A percentile compares a stretch with the other conserved stretches of the same genome.
These are phyloP conservation scores for Caenorhabditis drosophilae DNA, from an alignment of 2,888 invertebrate genomes.

Conservation along the genomic window DNA sequence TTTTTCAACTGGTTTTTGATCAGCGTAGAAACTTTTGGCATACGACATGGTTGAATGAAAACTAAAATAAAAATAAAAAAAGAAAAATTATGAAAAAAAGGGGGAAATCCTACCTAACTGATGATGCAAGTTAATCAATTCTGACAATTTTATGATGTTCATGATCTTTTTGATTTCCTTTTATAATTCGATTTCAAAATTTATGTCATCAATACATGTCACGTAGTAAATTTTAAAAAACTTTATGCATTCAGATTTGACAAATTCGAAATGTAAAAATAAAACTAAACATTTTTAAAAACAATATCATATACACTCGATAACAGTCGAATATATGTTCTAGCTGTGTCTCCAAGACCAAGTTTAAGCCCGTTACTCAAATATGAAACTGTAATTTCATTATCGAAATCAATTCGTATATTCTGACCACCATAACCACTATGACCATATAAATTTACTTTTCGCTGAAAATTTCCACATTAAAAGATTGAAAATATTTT, in stretches of 20 bases:
- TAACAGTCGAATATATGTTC: constrained; percentile 54
- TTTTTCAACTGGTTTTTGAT: constrained; percentile 11
- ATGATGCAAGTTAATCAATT: too few relatives aligned
- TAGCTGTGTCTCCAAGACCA: constrained; percentile 59
- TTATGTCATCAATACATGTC: too few relatives aligned
- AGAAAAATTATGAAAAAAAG: too few relatives aligned
- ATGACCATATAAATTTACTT: constrained; percentile 65
- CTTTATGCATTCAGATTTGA: too few relatives aligned
- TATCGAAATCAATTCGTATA: constrained; percentile 68
- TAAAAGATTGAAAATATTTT: background rate
- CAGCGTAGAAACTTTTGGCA: constrained; percentile 28
- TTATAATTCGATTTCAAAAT: too few relatives aligned
- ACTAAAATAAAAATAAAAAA: too few relatives aligned
- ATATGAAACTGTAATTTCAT: constrained; percentile 70
- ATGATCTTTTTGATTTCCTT: too few relatives aligned
- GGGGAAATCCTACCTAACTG: too few relatives aligned
- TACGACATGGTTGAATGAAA: too few relatives aligned
- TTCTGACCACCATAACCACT: constrained; percentile 71
- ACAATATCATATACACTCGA: constrained; percentile 45
- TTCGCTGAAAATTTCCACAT: constrained; percentile 16
- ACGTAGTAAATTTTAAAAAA: too few relatives aligned
- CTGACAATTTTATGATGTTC: too few relatives aligned
- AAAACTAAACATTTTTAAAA: background rate
- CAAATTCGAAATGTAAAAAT: too few relatives aligned
- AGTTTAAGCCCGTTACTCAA: constrained; percentile 69